Percentiles rank a stretch among this genome's conserved stretches.
Evolutionary conservation across 2,888 invertebrate genomes (phyloP).

Genomic region (Tipula confusa): DNA sequence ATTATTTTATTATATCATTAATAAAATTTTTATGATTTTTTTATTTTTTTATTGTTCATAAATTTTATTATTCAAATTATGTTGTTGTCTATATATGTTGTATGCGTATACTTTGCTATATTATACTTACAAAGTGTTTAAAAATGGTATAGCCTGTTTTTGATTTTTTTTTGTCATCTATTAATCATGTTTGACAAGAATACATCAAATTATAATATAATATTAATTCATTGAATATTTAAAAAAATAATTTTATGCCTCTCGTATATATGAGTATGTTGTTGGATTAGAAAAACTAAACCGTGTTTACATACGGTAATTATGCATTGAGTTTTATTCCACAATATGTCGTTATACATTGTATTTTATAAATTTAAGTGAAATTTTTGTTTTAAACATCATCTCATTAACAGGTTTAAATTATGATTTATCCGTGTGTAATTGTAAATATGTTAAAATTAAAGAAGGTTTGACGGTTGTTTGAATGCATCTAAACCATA

Average conservation of each 20-base stretch:
- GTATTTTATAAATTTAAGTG: no score
- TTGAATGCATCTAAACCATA: no score
- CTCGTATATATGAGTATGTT: not conserved
- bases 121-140: not conserved
- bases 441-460: no score
- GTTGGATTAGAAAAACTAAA: not conserved
- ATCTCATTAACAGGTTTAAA: no score
- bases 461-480: no score
- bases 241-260: not conserved
- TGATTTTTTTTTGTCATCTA: not conserved
- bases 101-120: no score
- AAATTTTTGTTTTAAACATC: no score
- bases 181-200: constrained; percentile 16
- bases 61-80: not conserved
- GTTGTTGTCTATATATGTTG: not conserved
- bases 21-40: not conserved
- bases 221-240: not conserved
- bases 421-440: no score
- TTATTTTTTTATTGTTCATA: not conserved
- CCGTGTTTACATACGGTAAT: not conserved
- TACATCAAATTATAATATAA: not conserved
- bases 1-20: not conserved
- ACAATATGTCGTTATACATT: no score
- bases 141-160: not conserved
- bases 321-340: not conserved